These are phyloP conservation scores for Potamilus streckersoni DNA, from an alignment of 1,140 invertebrate species.

Conservation along the genomic window DNA sequence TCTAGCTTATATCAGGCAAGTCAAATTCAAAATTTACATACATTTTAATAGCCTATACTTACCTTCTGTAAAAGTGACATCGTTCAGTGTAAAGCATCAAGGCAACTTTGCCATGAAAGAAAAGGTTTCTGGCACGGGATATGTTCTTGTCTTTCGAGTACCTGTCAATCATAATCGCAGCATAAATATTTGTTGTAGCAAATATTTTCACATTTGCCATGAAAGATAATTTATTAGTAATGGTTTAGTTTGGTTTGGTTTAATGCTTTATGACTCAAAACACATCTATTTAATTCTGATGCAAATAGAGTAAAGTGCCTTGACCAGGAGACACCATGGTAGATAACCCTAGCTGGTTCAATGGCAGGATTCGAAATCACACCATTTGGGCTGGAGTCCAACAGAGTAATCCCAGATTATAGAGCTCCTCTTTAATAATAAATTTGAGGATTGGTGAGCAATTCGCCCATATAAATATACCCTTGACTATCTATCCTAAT, in stretches of 20 bases:
- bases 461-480: no score
- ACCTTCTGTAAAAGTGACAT: constrained; percentile 90
- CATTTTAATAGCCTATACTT: background rate
- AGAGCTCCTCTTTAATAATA: background rate
- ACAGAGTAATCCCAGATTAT: no score
- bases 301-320: background rate
- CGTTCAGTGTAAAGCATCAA: constrained; percentile 94
- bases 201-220: no score
- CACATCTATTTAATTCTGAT: background rate
- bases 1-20: no score
- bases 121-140: constrained; percentile 89
- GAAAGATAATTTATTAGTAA: no score
- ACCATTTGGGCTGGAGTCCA: no score
- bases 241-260: background rate
- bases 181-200: background rate
- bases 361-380: no score
- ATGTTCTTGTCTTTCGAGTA: constrained; percentile 76
- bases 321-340: no score
- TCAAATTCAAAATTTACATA: background rate
- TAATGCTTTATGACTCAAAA: background rate
- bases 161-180: constrained; percentile 58
- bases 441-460: no score
- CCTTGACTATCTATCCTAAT: no score
- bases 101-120: constrained; percentile 88
- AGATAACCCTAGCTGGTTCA: no score